phyloP scores from a whole-genome alignment of 2,888 invertebrate genomes.

The Rambutsinella grinnellia region DNA sequence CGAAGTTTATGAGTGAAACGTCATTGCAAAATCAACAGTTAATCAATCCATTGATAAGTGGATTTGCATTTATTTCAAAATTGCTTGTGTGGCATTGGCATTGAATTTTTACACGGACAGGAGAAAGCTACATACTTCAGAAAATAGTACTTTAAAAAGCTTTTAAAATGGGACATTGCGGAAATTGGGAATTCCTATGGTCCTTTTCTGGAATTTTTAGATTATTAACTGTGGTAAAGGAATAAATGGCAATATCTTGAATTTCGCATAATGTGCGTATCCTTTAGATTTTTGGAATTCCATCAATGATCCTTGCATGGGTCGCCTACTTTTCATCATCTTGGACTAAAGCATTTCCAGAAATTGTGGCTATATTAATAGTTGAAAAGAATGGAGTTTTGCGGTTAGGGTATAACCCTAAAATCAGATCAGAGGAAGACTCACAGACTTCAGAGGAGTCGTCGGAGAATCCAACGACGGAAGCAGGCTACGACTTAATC shows the following conservation, averaged over 20 bases:
- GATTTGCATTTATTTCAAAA: too few relatives aligned
- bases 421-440: neutral
- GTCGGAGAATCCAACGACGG: too few relatives aligned
- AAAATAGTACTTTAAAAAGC: too few relatives aligned
- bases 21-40: too few relatives aligned
- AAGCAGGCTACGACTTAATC: slow-evolving; percentile 10
- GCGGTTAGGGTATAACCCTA: neutral
- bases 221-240: slow-evolving; percentile 27
- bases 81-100: too few relatives aligned
- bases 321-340: slow-evolving; percentile 28
- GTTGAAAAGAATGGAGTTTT: slow-evolving; percentile 1
- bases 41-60: too few relatives aligned
- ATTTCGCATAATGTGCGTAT: neutral
- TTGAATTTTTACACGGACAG: too few relatives aligned
- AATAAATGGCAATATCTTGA: neutral
- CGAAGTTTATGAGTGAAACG: too few relatives aligned
- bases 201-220: slow-evolving; percentile 35
- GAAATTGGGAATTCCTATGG: slow-evolving; percentile 1
- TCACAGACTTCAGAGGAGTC: too few relatives aligned
- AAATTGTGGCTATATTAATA: slow-evolving; percentile 20
- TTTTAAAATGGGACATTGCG: too few relatives aligned
- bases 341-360: slow-evolving; percentile 33
- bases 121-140: too few relatives aligned
- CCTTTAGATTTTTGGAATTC: slow-evolving; percentile 19
- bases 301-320: slow-evolving; percentile 21